Percentiles rank a stretch among this genome's conserved stretches.
Evolutionary conservation across 2,113 vertebrate species (phyloP).

Genomic region (Polypterus bichir): DNA sequence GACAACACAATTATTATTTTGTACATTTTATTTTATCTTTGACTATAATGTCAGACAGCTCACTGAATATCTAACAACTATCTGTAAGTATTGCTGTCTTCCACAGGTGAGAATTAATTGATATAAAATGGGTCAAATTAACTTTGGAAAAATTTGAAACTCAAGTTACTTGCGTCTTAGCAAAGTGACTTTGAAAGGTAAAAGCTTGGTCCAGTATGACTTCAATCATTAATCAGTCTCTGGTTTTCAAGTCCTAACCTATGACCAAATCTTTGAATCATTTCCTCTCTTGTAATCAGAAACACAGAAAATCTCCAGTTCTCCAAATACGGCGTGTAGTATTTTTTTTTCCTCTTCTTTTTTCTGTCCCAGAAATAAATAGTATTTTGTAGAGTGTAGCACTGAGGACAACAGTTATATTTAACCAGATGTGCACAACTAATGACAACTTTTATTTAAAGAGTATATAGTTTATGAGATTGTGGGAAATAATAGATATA

Average conservation of each 20-base stretch:
- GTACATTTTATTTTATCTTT: too few relatives aligned
- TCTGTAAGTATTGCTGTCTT: background rate
- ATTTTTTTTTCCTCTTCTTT: too few relatives aligned
- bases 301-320: background rate
- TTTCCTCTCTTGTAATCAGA: slow-evolving; percentile 6
- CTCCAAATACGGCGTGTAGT: background rate
- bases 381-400: background rate
- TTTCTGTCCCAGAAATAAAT: background rate
- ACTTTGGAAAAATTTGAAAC: slow-evolving; percentile 6
- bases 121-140: rapidly evolving
- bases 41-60: too few relatives aligned
- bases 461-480: too few relatives aligned
- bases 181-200: background rate
- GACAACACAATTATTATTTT: too few relatives aligned
- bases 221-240: background rate
- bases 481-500: too few relatives aligned
- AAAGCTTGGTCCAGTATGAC: slow-evolving; percentile 4
- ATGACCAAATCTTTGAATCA: background rate
- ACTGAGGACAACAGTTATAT: background rate
- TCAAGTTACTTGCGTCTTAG: slow-evolving; percentile 8
- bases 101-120: background rate
- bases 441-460: background rate
- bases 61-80: too few relatives aligned
- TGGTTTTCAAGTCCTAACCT: background rate
- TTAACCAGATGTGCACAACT: background rate